Base-by-base conservation (phyloP, 2,888 invertebrate species). In the Camponotus fellah region DNA sequence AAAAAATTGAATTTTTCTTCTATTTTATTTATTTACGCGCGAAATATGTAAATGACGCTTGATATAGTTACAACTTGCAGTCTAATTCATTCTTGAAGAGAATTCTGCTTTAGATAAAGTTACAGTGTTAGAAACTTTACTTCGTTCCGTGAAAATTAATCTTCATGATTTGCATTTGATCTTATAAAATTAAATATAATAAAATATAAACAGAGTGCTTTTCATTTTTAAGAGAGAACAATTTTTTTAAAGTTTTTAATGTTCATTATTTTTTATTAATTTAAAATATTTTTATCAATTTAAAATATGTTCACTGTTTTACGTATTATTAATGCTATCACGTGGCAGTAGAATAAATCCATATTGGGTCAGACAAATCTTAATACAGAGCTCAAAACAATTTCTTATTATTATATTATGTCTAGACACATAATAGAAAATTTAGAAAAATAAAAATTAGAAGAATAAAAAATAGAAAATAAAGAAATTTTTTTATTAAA, bases 281-380 rank as follows among this genome's bases (percentile, higher is more conserved):
- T 17, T 72, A 10, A 37, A 1, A 6, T 32, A 14, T 72, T 14
- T 58, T 72, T 26, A 26, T 37, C 26, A 56, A 71, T 26, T 34
- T 34, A 37, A 72, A 17, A 6, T 26, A 58, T 40, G 1, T 49
- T 68, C 9, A 21, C 21, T 58, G 58, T 56, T 34, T 58, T 26
- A 71, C 0, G 6, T 56, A 53, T 1, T 49, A 49, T 17, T 14
- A 49, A 21, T 58, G 17, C 2, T 40, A 17, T 58, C 17, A 17
- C 14, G 56, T 37, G 53, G 21, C 58, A 90, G 87, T 87, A 82
- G 83, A 88, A 83, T 8, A 26, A 60, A 69, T 66, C 65, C 71
- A 80, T 65, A 83, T 64, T 46, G 76, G 64, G 74, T 88, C 90
- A 76, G 90, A 62, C 90, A 32, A 9, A 5, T 8, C 21, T 58